Evolutionary conservation across 2,113 vertebrate genomes (phyloP), one percentile per base, ranked within the genome.

Genomic region (Eurystomus gularis): DNA sequence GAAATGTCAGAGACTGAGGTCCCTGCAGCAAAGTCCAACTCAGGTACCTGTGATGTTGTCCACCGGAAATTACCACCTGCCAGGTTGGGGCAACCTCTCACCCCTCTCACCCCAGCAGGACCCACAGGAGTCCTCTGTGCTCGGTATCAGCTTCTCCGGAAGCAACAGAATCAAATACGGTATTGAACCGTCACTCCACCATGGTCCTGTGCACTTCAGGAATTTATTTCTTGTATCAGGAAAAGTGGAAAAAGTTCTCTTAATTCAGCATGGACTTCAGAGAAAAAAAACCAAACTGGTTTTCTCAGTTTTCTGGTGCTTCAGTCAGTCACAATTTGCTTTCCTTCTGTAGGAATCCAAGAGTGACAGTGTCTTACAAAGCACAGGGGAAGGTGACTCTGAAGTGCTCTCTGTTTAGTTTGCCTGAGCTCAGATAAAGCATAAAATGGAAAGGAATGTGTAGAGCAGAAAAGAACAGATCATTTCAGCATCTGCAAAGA

Each of bases 41-140:
- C 23, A 3, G 2, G 1, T 39, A 29, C 69, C 17, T 3, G 3
- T 26, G 6, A 42, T n/a, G 31, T 23, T 54, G 61, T 79, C 31
- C 70, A 9, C 66, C 40, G 2, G 16, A 29, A 90, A 29, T 57
- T 52, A 57, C 9, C 79, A 35, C 21, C 40, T 7, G 3, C 4
- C 7, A 3, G 7, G 29, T 72, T 9, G 17, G 40, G 61, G 58
- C 31, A 77, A 52, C 12, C 24, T 44, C 48, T 21, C 40, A 49
- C 55, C 15, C 21, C 7, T 55, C 5, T 21, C 28, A 58, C 4
- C 6, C 21, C 46, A 29, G 0, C 0, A 1, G 21, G 31, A 83
- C 40, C 16, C 48, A 12, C 33, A 10, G 20, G 52, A 86, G 39
- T 17, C 52, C 12, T 28, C 8, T 6, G 10, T 46, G 35, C 40